These are phyloP conservation scores for Colletes latitarsis DNA, from an alignment of 1,140 invertebrate species.

Conservation along the genomic window DNA sequence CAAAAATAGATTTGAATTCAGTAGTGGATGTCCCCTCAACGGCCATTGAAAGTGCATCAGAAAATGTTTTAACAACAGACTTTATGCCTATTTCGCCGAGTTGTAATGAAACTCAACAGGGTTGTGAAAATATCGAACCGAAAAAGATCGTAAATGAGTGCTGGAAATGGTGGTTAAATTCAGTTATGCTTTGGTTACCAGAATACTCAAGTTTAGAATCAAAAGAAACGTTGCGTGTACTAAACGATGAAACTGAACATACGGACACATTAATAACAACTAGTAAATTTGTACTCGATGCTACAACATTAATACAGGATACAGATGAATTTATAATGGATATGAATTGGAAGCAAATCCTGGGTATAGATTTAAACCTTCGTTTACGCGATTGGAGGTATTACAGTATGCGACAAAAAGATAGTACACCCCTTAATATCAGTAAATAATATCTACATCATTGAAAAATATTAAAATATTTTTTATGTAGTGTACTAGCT, in stretches of 20 bases:
- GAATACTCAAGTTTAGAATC: slow-evolving; percentile 69
- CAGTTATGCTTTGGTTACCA: slow-evolving; percentile 79
- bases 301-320: slow-evolving; percentile 27
- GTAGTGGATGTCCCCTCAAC: slow-evolving; percentile 21
- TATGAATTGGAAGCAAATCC: slow-evolving; percentile 68
- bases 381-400: slow-evolving; percentile 69
- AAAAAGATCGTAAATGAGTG: slow-evolving; percentile 37
- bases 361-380: slow-evolving; percentile 64
- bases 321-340: slow-evolving; percentile 58
- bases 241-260: slow-evolving; percentile 48
- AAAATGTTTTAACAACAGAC: slow-evolving; percentile 48
- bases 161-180: slow-evolving; percentile 81
- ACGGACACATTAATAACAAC: slow-evolving; percentile 25
- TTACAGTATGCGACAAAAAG: slow-evolving; percentile 45
- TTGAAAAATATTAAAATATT: too few relatives aligned
- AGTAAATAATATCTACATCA: too few relatives aligned
- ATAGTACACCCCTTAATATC: too few relatives aligned
- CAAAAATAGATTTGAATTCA: slow-evolving; percentile 39
- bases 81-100: slow-evolving; percentile 29
- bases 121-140: slow-evolving; percentile 15
- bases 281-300: slow-evolving; percentile 41
- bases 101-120: slow-evolving; percentile 46
- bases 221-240: slow-evolving; percentile 10
- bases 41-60: slow-evolving; percentile 23
- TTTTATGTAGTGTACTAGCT: too few relatives aligned